Conservation (phyloP, 2,888 invertebrate genomes). For the Leptogaster cylindrica region DNA sequence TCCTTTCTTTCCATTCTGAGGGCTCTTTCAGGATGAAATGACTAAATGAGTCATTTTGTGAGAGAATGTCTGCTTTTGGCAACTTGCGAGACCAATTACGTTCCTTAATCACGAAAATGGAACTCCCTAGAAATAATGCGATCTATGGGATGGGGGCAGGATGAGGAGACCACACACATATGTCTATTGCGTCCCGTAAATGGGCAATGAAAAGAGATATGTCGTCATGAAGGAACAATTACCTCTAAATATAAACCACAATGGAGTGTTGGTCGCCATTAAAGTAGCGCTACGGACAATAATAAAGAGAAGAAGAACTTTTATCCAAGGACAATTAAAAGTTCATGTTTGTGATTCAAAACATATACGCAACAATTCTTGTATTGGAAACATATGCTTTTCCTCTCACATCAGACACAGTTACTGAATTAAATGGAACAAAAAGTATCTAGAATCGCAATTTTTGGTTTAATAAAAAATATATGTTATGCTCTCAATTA, state of each 20-base stretch:
- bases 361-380: no score
- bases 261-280: constrained; percentile 1
- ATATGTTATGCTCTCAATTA: no score
- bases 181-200: constrained; percentile 23
- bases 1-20: neutral
- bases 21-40: constrained; percentile 33
- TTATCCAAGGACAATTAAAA: no score
- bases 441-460: no score
- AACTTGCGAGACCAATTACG: constrained; percentile 39
- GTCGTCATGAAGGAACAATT: constrained; percentile 7
- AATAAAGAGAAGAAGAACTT: neutral
- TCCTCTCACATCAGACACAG: no score
- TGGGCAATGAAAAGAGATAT: constrained; percentile 29
- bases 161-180: no score
- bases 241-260: constrained; percentile 1
- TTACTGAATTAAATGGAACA: no score
- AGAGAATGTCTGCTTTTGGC: constrained; percentile 32
- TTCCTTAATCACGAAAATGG: constrained; percentile 38
- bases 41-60: constrained; percentile 38
- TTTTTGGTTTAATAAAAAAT: no score
- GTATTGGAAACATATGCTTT: no score
- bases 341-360: no score
- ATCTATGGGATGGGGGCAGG: neutral
- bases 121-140: neutral
- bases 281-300: neutral